Evolutionary conservation across 2,113 vertebrate species (phyloP), one percentile per base, ranked within the genome.

Genomic region (Datnioides undecimradiatus): DNA sequence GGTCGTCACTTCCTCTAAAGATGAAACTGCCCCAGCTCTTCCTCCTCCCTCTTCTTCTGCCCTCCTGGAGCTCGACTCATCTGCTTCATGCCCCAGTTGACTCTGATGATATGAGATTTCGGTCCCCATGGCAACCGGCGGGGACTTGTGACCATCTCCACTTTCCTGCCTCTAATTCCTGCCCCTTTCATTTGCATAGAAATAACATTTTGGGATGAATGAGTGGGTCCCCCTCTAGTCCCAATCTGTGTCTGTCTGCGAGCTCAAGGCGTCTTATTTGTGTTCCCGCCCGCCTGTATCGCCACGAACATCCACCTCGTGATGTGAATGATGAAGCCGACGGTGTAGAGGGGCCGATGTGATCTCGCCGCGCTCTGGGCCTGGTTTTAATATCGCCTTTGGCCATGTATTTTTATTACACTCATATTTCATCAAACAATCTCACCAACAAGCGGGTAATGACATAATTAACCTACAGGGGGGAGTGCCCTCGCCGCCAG

Each of bases 51-150:
- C 21, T 23, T 59, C 70, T 70, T 75, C 76, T 79, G 68, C 64
- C 80, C 57, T 74, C 62, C 76, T 65, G 49, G 64, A 68, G 84
- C 73, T 69, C 33, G 14, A 58, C 82, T 80, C 85, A 55, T 87
- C 76, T 51, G 49, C 83, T 87, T 80, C 82, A 71, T 80, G 90
- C 80, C 87, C 84, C 87, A 70, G 90, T 91, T 91, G 89, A 91
- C 86, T 57, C 79, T 51, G 88, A 81, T 93, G 92, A 93, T 94
- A 93, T 91, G 90, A 82, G 91, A 65, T 91, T 88, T 85, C 90
- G 43, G 93, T 96, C 94, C 91, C 96, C 94, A 95, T 96, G 93
- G 95, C 89, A 96, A 96, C 96, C 82, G 73, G 36, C 19, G 46
- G 83, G 83, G 80, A 87, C 88, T 93, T 27, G 43, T 59, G 78